phyloP scores from a whole-genome alignment of 2,113 vertebrate species.

The Gymnocephalus cernua region DNA sequence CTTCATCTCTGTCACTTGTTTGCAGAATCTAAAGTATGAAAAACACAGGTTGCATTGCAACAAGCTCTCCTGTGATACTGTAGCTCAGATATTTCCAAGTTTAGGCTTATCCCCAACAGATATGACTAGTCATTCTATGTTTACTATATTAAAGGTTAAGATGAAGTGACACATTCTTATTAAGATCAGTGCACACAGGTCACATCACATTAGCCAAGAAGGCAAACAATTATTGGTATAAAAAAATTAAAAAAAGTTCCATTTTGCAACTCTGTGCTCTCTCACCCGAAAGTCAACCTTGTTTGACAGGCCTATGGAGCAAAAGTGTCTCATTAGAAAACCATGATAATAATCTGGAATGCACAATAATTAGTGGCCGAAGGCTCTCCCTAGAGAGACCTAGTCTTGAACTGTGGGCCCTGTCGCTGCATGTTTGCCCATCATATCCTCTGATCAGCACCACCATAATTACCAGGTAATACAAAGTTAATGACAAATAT shows the following conservation, averaged over 20 bases:
- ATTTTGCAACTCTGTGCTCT: background rate
- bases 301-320: slow-evolving; percentile 18
- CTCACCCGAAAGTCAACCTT: slow-evolving; percentile 29
- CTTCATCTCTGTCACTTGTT: slow-evolving; percentile 42
- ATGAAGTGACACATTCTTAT: slow-evolving; percentile 35
- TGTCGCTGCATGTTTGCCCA: slow-evolving; percentile 17
- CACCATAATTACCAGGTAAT: slow-evolving; percentile 46
- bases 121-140: slow-evolving; percentile 8
- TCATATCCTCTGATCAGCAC: slow-evolving; percentile 38
- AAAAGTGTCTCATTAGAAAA: slow-evolving; percentile 55
- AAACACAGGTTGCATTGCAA: slow-evolving; percentile 39
- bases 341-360: slow-evolving; percentile 71
- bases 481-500: slow-evolving; percentile 48
- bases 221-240: slow-evolving; percentile 7
- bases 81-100: slow-evolving; percentile 26
- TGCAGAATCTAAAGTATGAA: slow-evolving; percentile 23
- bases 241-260: background rate
- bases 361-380: slow-evolving; percentile 58
- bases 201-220: slow-evolving; percentile 47
- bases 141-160: slow-evolving; percentile 39
- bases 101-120: slow-evolving; percentile 41
- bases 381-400: slow-evolving; percentile 35
- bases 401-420: slow-evolving; percentile 35
- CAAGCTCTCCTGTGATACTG: slow-evolving; percentile 12
- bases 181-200: slow-evolving; percentile 51